These are phyloP conservation scores for Grapholita molesta DNA, from an alignment of 1,140 invertebrate genomes.

Conservation along the genomic window DNA sequence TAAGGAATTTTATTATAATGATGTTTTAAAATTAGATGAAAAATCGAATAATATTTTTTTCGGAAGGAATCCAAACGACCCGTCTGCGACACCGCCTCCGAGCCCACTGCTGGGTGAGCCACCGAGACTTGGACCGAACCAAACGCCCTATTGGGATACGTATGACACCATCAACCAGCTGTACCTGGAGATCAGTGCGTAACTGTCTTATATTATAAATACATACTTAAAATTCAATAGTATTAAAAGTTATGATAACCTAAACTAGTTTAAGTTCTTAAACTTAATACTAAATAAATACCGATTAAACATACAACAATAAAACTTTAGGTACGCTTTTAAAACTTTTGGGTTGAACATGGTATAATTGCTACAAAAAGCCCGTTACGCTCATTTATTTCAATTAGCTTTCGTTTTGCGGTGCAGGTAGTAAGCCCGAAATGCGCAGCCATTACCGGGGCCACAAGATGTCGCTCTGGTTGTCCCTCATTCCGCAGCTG, in stretches of 20 bases:
- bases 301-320: not conserved
- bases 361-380: not conserved
- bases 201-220: not conserved
- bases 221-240: not conserved
- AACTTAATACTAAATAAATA: not conserved
- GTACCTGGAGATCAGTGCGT: slow-evolving; percentile 89
- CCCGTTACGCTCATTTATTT: slow-evolving; percentile 20
- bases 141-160: slow-evolving; percentile 89
- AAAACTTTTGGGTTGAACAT: slow-evolving; percentile 33
- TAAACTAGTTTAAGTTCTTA: too few species aligned
- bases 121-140: slow-evolving; percentile 43
- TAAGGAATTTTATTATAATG: not conserved
- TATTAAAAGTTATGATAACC: too few species aligned
- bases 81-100: slow-evolving; percentile 64
- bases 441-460: slow-evolving; percentile 92
- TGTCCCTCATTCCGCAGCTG: slow-evolving; percentile 92
- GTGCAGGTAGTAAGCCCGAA: slow-evolving; percentile 83
- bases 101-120: slow-evolving; percentile 57
- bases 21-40: not conserved
- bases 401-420: slow-evolving; percentile 28
- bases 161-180: slow-evolving; percentile 94
- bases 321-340: slow-evolving; percentile 7
- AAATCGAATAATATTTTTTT: not conserved
- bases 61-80: slow-evolving; percentile 83
- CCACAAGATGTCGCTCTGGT: slow-evolving; percentile 94